Evolutionary conservation across 92 coral and sea anemone genomes (phyloP).

Genomic region (Siderastrea radians): DNA sequence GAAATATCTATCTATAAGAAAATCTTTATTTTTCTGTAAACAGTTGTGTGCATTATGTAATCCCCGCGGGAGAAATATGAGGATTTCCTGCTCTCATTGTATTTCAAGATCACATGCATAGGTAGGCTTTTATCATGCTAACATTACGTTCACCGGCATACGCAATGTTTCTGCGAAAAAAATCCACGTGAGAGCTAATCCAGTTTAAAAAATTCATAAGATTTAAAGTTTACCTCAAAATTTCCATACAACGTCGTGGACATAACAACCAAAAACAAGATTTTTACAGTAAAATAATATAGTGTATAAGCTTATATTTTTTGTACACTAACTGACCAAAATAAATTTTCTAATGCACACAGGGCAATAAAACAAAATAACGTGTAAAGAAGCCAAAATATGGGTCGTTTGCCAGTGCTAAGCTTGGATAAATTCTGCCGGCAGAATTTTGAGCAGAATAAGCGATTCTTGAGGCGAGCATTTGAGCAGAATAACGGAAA

Average conservation of each 20-base stretch:
- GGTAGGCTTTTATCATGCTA: constrained; percentile 20
- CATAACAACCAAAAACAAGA: not conserved
- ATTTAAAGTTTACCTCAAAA: not conserved
- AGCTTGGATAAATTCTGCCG: too few species aligned
- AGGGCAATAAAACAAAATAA: not conserved
- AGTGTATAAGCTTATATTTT: too few species aligned
- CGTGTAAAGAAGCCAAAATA: not conserved
- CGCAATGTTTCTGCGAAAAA: not conserved
- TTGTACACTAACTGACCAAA: too few species aligned
- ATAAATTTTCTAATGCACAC: not conserved
- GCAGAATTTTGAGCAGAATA: too few species aligned
- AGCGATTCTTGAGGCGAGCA: too few species aligned
- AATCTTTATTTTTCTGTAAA: not conserved
- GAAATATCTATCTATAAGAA: not conserved
- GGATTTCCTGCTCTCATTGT: constrained; percentile 24
- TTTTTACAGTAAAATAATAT: too few species aligned
- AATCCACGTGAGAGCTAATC: not conserved
- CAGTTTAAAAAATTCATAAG: not conserved
- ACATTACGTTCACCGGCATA: too few species aligned
- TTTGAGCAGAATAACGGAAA: too few species aligned
- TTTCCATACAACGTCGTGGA: not conserved
- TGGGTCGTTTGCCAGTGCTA: not conserved
- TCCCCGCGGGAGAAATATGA: constrained; percentile 9
- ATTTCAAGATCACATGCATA: constrained; percentile 19
- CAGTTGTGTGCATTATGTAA: not conserved